phyloP scores from a whole-genome alignment of 2,888 invertebrate species.

The Blastobasis adustella region DNA sequence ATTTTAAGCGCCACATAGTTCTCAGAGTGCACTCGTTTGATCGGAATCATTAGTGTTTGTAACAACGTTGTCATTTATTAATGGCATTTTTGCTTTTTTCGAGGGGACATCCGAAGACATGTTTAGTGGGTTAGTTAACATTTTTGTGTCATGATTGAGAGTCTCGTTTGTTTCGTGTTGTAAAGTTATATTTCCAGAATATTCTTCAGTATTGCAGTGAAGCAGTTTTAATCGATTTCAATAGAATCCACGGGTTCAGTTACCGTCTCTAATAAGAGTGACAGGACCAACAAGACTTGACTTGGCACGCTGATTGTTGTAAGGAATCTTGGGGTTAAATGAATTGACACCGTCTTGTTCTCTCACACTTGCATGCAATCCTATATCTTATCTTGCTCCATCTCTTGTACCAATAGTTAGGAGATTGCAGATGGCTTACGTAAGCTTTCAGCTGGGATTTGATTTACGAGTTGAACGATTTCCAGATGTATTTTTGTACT shows the following conservation, averaged over 20 bases:
- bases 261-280: constrained; percentile 46
- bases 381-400: constrained; percentile 20
- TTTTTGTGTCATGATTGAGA: constrained; percentile 35
- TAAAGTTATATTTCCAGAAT: constrained; percentile 18
- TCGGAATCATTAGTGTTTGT: constrained; percentile 35
- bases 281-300: constrained; percentile 49
- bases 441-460: constrained; percentile 27
- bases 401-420: constrained; percentile 22
- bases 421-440: constrained; percentile 34
- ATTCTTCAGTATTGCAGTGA: constrained; percentile 8
- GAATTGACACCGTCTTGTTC: constrained; percentile 48
- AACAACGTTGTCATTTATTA: constrained; percentile 35
- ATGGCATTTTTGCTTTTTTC: constrained; percentile 38
- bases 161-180: constrained; percentile 31
- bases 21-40: constrained; percentile 17
- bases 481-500: constrained; percentile 6
- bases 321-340: constrained; percentile 61
- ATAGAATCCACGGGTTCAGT: constrained; percentile 43
- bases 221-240: constrained; percentile 33
- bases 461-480: constrained; percentile 6
- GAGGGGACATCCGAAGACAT: constrained; percentile 28
- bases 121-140: constrained; percentile 46
- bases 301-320: constrained; percentile 69
- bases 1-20: constrained; percentile 1
- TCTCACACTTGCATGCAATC: constrained; percentile 25